Percentiles rank a stretch among this genome's conserved stretches.
Evolutionary conservation across 2,797 vertebrate species (phyloP).

Genomic region (Molothrus aeneus): DNA sequence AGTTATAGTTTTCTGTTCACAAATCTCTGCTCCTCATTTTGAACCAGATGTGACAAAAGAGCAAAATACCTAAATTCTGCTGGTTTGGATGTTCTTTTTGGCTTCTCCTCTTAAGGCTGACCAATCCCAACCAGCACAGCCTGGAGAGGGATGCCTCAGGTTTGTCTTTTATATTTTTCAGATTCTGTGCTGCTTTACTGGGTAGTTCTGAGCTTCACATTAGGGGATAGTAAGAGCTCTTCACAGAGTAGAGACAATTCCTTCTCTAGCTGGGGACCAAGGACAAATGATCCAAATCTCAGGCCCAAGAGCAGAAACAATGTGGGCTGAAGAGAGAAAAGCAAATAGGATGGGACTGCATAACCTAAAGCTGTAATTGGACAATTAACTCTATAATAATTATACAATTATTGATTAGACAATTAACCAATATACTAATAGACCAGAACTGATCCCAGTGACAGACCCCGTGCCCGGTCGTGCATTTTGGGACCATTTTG

Average conservation of each 20-base stretch:
- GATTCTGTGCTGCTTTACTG: background rate
- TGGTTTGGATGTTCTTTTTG: background rate
- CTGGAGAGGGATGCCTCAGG: background rate
- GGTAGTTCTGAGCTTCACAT: fast-evolving
- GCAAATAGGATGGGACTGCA: background rate
- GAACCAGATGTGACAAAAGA: background rate
- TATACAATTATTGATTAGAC: background rate
- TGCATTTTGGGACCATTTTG: background rate
- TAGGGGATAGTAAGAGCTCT: fast-evolving
- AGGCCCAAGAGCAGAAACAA: background rate
- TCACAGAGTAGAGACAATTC: background rate
- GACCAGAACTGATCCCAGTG: background rate
- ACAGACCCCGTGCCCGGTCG: fast-evolving
- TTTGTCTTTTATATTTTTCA: background rate
- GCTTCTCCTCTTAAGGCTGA: background rate
- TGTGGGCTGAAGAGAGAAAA: background rate
- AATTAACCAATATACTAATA: background rate
- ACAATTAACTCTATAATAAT: background rate
- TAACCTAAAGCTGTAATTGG: background rate
- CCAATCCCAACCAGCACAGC: background rate
- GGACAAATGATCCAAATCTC: background rate
- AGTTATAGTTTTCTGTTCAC: background rate
- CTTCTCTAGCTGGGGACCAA: background rate
- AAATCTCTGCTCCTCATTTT: background rate
- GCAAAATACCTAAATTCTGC: background rate